Evolutionary conservation across 2,888 invertebrate species (phyloP).

Genomic region (Gymnosoma rotundatum): DNA sequence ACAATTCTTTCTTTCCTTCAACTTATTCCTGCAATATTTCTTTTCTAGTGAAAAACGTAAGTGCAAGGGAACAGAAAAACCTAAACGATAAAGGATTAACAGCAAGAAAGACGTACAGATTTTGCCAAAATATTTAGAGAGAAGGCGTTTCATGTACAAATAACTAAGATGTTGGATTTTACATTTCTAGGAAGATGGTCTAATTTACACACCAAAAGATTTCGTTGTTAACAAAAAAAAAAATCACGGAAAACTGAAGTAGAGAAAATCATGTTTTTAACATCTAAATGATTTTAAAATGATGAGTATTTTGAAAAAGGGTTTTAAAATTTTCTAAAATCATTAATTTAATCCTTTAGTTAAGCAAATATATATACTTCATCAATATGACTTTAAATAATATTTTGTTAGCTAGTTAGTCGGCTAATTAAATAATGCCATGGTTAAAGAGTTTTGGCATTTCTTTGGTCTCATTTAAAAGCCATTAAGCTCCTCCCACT

Average conservation of each 20-base stretch:
- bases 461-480: conserved; percentile 51
- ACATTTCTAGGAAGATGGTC: conserved; percentile 6
- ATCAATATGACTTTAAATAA: conserved; percentile 9
- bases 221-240: conserved; percentile 5
- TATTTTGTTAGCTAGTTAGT: conserved; percentile 35
- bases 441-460: conserved; percentile 15
- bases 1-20: not conserved
- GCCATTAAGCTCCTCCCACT: conserved; percentile 53
- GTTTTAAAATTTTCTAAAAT: conserved; percentile 77
- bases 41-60: not conserved
- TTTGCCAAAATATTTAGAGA: conserved; percentile 57
- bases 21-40: not conserved
- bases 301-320: conserved; percentile 66
- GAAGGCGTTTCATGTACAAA: conserved; percentile 60
- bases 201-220: conserved; percentile 47
- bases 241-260: not conserved
- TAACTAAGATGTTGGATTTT: not conserved
- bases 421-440: not conserved
- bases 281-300: not conserved
- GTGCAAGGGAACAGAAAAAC: not conserved
- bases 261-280: not conserved
- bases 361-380: not conserved
- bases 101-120: not conserved
- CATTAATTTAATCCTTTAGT: conserved; percentile 80
- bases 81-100: conserved; percentile 44